Conservation (phyloP, 2,888 invertebrate species). For the Helleia helle region DNA sequence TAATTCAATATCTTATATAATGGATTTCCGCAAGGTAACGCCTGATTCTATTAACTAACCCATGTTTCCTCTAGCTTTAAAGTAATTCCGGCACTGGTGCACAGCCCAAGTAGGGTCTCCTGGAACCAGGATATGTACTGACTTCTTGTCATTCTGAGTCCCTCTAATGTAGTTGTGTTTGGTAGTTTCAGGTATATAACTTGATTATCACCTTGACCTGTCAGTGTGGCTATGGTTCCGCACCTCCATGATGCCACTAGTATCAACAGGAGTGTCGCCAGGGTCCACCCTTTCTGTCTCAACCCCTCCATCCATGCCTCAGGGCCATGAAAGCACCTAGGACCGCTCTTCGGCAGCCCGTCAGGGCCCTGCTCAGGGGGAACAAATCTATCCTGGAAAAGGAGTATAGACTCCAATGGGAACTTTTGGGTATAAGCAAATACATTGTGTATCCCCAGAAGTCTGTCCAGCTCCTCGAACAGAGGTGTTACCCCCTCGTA, state of each 20-base stretch:
- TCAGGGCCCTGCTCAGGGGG: background rate
- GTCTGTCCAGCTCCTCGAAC: background rate
- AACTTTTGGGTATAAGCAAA: background rate
- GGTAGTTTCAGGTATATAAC: conserved; percentile 13
- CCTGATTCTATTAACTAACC: too few species aligned
- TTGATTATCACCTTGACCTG: conserved; percentile 17
- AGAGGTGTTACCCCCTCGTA: background rate
- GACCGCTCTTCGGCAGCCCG: background rate
- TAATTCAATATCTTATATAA: too few species aligned
- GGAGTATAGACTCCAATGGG: background rate
- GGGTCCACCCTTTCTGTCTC: conserved; percentile 16
- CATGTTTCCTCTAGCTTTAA: too few species aligned
- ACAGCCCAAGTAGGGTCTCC: too few species aligned
- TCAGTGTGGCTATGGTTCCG: conserved; percentile 9
- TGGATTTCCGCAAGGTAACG: too few species aligned
- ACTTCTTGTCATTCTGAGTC: background rate
- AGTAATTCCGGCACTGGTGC: too few species aligned
- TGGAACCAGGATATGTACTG: background rate
- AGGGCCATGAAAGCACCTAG: background rate
- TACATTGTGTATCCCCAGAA: background rate
- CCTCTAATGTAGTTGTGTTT: background rate
- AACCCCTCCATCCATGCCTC: background rate
- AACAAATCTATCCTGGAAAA: background rate
- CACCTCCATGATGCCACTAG: conserved; percentile 9
- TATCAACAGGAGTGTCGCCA: conserved; percentile 13